Percentiles rank a stretch among this genome's conserved stretches.
These are phyloP conservation scores for Adrianichthys oophorus DNA, from an alignment of 2,797 vertebrate genomes.

Conservation along the genomic window DNA sequence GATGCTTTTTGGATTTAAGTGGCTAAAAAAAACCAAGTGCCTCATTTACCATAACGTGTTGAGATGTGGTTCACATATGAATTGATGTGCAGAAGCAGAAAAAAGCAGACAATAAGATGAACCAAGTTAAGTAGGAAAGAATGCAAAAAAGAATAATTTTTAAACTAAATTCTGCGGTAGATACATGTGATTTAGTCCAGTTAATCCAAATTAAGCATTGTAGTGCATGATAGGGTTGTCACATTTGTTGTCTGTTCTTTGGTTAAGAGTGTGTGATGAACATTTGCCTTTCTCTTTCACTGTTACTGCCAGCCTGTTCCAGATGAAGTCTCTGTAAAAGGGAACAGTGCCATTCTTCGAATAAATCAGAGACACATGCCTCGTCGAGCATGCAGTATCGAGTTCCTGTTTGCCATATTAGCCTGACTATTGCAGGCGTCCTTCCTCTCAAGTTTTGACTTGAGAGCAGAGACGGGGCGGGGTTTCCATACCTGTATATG, in stretches of 20 bases:
- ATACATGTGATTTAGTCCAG: slow-evolving; percentile 44
- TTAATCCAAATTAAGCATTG: slow-evolving; percentile 59
- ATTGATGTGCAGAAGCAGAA: not conserved
- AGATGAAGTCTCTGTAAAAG: slow-evolving; percentile 37
- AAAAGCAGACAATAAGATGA: too few relatives aligned
- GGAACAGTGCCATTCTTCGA: slow-evolving; percentile 65
- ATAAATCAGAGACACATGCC: slow-evolving; percentile 28
- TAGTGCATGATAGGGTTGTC: slow-evolving; percentile 71
- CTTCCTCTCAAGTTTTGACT: slow-evolving; percentile 29
- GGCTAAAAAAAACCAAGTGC: slow-evolving; percentile 90
- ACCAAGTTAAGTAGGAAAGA: too few relatives aligned
- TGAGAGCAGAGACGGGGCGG: slow-evolving; percentile 37
- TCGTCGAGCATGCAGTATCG: slow-evolving; percentile 29
- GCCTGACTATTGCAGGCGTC: slow-evolving; percentile 31
- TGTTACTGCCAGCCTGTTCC: slow-evolving; percentile 62
- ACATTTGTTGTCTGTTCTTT: slow-evolving; percentile 62
- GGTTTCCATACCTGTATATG: slow-evolving; percentile 15
- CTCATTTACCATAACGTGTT: slow-evolving; percentile 85
- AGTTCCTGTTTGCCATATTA: slow-evolving; percentile 38
- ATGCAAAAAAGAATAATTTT: slow-evolving; percentile 15
- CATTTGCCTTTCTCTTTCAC: slow-evolving; percentile 73
- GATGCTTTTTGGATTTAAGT: slow-evolving; percentile 74
- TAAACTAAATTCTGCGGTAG: slow-evolving; percentile 52
- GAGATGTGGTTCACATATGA: slow-evolving; percentile 49
- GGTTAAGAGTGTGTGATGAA: slow-evolving; percentile 63